These are phyloP conservation scores for Heliconius cydno DNA, from an alignment of 2,888 invertebrate species.

Conservation along the genomic window DNA sequence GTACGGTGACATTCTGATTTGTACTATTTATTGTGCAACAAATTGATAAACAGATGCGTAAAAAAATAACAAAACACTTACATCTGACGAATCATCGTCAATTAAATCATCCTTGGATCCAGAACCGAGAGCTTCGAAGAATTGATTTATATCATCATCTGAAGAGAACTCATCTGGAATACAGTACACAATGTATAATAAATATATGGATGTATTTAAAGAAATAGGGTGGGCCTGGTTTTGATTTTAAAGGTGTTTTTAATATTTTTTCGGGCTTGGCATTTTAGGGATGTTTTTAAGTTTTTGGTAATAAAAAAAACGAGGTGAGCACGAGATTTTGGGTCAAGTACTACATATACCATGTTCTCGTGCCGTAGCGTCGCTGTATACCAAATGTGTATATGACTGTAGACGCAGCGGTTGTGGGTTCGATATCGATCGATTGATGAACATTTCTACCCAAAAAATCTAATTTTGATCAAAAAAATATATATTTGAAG, in stretches of 20 bases:
- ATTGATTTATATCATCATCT: conserved; percentile 85
- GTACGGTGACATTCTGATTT: background rate
- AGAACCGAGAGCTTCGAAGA: conserved; percentile 91
- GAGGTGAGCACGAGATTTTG: too few relatives aligned
- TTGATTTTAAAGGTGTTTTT: too few relatives aligned
- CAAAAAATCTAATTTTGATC: background rate
- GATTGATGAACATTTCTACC: background rate
- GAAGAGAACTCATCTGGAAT: conserved; percentile 86
- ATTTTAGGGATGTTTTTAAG: too few relatives aligned
- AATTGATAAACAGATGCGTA: background rate
- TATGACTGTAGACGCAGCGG: too few relatives aligned
- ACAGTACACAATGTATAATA: background rate
- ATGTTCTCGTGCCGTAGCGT: too few relatives aligned
- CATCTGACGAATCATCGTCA: conserved; percentile 83
- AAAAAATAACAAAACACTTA: conserved; percentile 43
- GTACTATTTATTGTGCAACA: background rate
- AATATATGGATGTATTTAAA: background rate
- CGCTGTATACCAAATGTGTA: too few relatives aligned
- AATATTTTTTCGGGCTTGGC: too few relatives aligned
- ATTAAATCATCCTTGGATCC: conserved; percentile 87
- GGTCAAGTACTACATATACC: too few relatives aligned
- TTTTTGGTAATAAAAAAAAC: too few relatives aligned
- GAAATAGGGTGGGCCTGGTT: background rate
- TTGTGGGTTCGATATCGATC: too few relatives aligned
- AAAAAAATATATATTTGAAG: background rate